Percentiles rank a stretch among this genome's conserved stretches.
phyloP scores from a whole-genome alignment of 2,888 invertebrate species.

The Xanthorhoe spadicearia region DNA sequence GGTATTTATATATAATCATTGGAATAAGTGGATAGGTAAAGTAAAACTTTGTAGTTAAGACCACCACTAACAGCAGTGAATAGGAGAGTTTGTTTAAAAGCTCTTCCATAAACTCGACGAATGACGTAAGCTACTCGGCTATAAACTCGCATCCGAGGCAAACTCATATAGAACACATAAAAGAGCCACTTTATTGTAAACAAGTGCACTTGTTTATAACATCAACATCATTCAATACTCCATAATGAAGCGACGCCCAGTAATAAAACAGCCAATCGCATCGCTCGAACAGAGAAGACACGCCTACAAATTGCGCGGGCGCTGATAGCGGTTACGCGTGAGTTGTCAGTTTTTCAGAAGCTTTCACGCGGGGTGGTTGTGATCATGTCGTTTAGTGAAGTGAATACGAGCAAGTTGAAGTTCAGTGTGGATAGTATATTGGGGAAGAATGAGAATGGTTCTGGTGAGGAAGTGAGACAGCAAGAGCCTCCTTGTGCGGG shows the following conservation, averaged over 20 bases:
- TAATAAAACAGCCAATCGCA: constrained; percentile 60
- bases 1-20: background rate
- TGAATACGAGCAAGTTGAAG: constrained; percentile 81
- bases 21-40: background rate
- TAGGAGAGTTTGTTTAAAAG: constrained; percentile 41
- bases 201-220: constrained; percentile 77
- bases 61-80: constrained; percentile 10
- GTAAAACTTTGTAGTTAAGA: background rate
- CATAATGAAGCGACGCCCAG: constrained; percentile 70
- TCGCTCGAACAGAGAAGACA: constrained; percentile 55
- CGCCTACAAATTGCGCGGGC: constrained; percentile 73
- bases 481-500: constrained; percentile 85
- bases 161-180: constrained; percentile 82
- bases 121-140: constrained; percentile 69
- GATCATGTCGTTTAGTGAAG: constrained; percentile 69
- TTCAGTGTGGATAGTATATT: constrained; percentile 90
- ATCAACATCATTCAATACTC: constrained; percentile 74
- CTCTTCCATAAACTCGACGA: constrained; percentile 51
- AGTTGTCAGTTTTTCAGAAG: constrained; percentile 73
- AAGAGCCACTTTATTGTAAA: constrained; percentile 79
- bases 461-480: constrained; percentile 54
- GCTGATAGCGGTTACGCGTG: constrained; percentile 55
- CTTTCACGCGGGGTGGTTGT: constrained; percentile 59
- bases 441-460: constrained; percentile 70
- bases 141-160: constrained; percentile 76